phyloP scores from a whole-genome alignment of 2,888 invertebrate genomes.

The Drosophila kambysellisi region DNA sequence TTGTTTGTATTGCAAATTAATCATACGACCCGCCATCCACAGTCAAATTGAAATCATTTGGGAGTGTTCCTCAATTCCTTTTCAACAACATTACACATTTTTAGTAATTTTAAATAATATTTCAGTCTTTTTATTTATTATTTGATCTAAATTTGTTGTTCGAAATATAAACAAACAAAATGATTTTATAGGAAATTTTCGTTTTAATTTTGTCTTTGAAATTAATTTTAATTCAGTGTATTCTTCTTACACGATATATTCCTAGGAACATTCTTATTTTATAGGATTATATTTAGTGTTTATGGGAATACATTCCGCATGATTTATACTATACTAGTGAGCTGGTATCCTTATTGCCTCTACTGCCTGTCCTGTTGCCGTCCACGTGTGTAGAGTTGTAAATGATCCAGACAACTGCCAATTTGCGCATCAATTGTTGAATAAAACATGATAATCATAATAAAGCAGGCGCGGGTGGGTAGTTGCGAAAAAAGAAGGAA shows the following conservation, averaged over 20 bases:
- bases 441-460: slow-evolving; percentile 82
- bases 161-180: background rate
- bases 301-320: slow-evolving; percentile 36
- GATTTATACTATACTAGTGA: slow-evolving; percentile 39
- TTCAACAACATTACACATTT: slow-evolving; percentile 17
- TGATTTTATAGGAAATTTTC: background rate
- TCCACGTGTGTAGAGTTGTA: slow-evolving; percentile 74
- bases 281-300: background rate
- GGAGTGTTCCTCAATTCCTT: slow-evolving; percentile 46
- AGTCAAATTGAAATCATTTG: slow-evolving; percentile 52
- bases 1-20: slow-evolving; percentile 80
- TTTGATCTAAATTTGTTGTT: background rate
- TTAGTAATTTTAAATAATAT: background rate
- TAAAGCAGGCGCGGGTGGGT: slow-evolving; percentile 45
- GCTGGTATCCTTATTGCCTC: slow-evolving; percentile 17
- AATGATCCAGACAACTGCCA: slow-evolving; percentile 81
- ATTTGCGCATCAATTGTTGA: slow-evolving; percentile 81
- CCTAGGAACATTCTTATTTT: background rate
- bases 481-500: slow-evolving; percentile 33
- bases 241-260: background rate
- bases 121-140: background rate
- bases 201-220: background rate
- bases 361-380: slow-evolving; percentile 28
- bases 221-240: background rate
- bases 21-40: slow-evolving; percentile 67